phyloP scores from a whole-genome alignment of 2,888 invertebrate species.

The Eilema sororculum region DNA sequence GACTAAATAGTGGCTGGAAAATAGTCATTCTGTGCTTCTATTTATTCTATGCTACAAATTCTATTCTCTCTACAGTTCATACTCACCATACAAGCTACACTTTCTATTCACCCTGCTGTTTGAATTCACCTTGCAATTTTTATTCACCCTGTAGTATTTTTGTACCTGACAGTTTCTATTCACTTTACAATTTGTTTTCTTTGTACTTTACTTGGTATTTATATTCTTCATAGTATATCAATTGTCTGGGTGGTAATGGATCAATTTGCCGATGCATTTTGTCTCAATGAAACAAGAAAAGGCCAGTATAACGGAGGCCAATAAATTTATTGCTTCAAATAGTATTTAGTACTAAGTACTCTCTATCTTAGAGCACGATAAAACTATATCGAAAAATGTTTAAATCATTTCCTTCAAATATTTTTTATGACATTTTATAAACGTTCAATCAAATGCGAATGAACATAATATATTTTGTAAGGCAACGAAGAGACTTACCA shows the following conservation, averaged over 20 bases:
- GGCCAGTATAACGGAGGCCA: slow-evolving; percentile 61
- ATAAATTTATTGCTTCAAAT: slow-evolving; percentile 75
- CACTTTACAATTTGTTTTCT: not conserved
- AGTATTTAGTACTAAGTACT: slow-evolving; percentile 73
- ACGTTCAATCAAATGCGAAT: slow-evolving; percentile 66
- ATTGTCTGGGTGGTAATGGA: not conserved
- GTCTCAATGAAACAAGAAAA: slow-evolving; percentile 49
- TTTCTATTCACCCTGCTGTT: not conserved
- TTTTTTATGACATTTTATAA: slow-evolving; percentile 79
- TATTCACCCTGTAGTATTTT: not conserved
- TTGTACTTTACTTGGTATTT: not conserved
- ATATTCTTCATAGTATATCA: not conserved
- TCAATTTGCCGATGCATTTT: slow-evolving; percentile 13
- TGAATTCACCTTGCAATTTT: too few relatives aligned
- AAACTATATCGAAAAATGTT: slow-evolving; percentile 57
- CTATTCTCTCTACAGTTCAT: not conserved
- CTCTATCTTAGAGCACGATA: slow-evolving; percentile 59
- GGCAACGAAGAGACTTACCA: slow-evolving; percentile 86
- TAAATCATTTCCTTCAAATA: slow-evolving; percentile 78
- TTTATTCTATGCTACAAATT: not conserved
- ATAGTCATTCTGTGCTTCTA: too few relatives aligned
- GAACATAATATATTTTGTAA: slow-evolving; percentile 80
- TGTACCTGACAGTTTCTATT: not conserved
- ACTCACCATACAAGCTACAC: not conserved
- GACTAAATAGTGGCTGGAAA: too few relatives aligned